Percentiles rank a stretch among this genome's conserved stretches.
Conservation (phyloP, 2,888 invertebrate species). For the Nasonia oneida region DNA sequence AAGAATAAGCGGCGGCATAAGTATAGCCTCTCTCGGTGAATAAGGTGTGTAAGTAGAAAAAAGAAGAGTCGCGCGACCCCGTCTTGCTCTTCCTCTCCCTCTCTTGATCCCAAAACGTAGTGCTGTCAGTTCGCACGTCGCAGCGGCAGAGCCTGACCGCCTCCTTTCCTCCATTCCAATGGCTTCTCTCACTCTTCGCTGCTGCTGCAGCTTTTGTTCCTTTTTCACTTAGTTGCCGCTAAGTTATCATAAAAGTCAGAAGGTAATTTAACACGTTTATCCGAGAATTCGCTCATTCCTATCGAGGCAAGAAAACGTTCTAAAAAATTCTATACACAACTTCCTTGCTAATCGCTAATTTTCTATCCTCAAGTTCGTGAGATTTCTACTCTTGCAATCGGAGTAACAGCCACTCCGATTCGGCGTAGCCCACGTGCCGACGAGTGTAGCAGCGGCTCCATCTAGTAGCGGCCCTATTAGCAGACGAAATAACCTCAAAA, state of each 20-base stretch:
- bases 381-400: no score
- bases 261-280: conserved; percentile 34
- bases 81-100: conserved; percentile 56
- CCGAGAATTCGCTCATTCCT: conserved; percentile 3
- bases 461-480: no score
- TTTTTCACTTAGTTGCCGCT: conserved; percentile 48
- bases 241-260: conserved; percentile 53
- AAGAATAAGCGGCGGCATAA: conserved; percentile 73
- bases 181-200: conserved; percentile 60
- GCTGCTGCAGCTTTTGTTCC: conserved; percentile 29
- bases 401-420: no score
- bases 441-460: no score
- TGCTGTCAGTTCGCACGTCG: conserved; percentile 75
- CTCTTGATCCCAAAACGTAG: conserved; percentile 59
- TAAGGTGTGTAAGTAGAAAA: conserved; percentile 73
- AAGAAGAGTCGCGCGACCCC: conserved; percentile 59
- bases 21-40: conserved; percentile 73
- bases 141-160: conserved; percentile 30
- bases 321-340: no score
- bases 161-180: conserved; percentile 41
- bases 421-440: no score
- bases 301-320: not conserved
- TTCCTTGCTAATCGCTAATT: not conserved
- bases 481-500: no score
- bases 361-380: no score